Percentiles rank a stretch among this genome's conserved stretches.
Conservation (phyloP, 2,797 vertebrate genomes). For the Hypotaenidia okinawae region DNA sequence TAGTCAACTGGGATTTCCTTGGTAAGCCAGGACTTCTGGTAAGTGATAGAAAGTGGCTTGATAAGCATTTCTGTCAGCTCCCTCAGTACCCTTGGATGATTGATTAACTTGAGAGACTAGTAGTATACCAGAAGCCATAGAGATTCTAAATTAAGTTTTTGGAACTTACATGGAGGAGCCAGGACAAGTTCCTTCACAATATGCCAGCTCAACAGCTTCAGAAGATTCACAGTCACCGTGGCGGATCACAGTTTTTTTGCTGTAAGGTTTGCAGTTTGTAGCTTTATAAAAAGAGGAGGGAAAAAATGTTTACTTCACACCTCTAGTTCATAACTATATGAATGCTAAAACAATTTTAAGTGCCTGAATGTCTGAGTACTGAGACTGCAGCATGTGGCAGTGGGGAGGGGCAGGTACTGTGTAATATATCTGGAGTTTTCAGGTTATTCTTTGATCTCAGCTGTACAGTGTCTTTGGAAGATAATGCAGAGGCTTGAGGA, state of each 20-base stretch:
- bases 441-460: not conserved
- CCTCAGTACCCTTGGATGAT: not conserved
- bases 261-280: slow-evolving; percentile 73
- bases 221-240: slow-evolving; percentile 76
- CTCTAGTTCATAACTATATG: not conserved
- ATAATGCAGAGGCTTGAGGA: not conserved
- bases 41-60: not conserved
- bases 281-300: not conserved
- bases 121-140: not conserved
- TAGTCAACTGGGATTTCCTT: not conserved
- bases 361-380: not conserved
- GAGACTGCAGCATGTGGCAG: not conserved
- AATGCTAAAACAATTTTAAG: not conserved
- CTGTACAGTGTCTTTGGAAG: not conserved
- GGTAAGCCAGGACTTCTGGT: not conserved
- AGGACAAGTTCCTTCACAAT: slow-evolving; percentile 84
- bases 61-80: not conserved
- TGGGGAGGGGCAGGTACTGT: not conserved
- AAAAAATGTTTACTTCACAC: not conserved
- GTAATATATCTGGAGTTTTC: not conserved
- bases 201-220: slow-evolving; percentile 76
- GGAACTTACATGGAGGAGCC: slow-evolving; percentile 85
- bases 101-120: not conserved
- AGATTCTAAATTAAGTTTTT: not conserved
- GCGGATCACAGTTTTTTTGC: slow-evolving; percentile 67